These are phyloP conservation scores for Tenodera sinensis DNA, from an alignment of 2,888 invertebrate species.

Conservation along the genomic window DNA sequence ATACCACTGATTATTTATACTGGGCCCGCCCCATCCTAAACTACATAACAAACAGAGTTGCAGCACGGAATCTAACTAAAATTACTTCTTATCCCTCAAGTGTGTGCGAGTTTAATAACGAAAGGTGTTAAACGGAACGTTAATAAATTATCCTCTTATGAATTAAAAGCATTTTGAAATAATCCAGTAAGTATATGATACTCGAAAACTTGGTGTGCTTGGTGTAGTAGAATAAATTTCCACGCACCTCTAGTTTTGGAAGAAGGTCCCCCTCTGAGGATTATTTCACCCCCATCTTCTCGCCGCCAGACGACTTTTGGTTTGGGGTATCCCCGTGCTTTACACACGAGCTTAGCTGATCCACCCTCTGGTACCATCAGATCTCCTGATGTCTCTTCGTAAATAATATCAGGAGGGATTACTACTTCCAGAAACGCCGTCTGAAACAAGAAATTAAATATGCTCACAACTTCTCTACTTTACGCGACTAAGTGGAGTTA, in stretches of 20 bases:
- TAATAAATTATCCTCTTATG: not conserved
- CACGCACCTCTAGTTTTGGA: conserved; percentile 68
- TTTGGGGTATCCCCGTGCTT: conserved; percentile 78
- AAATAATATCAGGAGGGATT: conserved; percentile 84
- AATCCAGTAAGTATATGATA: not conserved
- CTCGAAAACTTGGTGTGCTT: not conserved
- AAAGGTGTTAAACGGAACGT: not conserved
- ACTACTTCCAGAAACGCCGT: conserved; percentile 87
- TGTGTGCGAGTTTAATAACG: no score
- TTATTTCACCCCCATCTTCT: conserved; percentile 80
- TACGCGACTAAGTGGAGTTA: no score
- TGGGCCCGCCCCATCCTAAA: no score
- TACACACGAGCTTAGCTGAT: conserved; percentile 80
- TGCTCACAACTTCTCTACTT: not conserved
- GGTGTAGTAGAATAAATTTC: not conserved
- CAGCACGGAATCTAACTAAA: no score
- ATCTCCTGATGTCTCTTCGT: conserved; percentile 87
- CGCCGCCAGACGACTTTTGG: conserved; percentile 83
- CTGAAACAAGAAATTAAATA: conserved; percentile 44
- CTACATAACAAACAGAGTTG: no score
- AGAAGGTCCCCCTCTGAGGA: conserved; percentile 67
- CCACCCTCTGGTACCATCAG: conserved; percentile 94
- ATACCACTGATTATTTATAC: no score
- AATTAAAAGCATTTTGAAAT: not conserved
- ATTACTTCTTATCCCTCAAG: no score